Evolutionary conservation across 1,140 invertebrate species (phyloP), one percentile per base, ranked within the genome.

Genomic region (Heliconius melpomene): DNA sequence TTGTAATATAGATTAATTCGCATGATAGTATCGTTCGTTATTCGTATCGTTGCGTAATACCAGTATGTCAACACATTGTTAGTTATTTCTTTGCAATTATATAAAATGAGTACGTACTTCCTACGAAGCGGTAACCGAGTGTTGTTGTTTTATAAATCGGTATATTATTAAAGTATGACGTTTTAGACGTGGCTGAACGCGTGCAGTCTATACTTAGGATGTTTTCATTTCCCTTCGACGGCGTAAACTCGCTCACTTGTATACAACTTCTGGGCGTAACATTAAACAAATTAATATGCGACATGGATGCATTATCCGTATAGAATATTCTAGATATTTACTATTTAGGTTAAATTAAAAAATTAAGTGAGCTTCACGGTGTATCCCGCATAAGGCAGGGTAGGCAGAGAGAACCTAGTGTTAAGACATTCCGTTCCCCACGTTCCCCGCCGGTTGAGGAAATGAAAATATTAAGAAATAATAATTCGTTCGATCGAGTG

Each of bases 141-240:
- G 72, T 26, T 70, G 75, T 82, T 75, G 57, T 73, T 60, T 73
- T 82, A 71, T 78, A 79, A 80, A 80, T 80, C 77, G 71, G 72
- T 75, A 83, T 81, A 80, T 80, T 80, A 80, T 83, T 81, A 81
- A 77, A 81, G 73, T 74, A 76, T 74, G 76, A 80, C 71, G 78
- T 72, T 79, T 75, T 83, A 60, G 72, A 66, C 57, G 38, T 75
- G 66, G 78, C 74, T 52, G 40, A 75, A 75, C 70, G 73, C 78
- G 40, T 74, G 60, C 77, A 71, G 74, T 76, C 86, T 87, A 88
- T 86, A 84, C 82, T 88, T 87, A 87, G 87, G 79, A 75, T 88
- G 87, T 90, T 89, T 88, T 87, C 84, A 82, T 86, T 89, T 86
- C 81, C 76, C 79, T 79, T 75, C 77, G 79, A 72, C 77, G 80